Evolutionary conservation across 2,113 vertebrate species (phyloP), one percentile per base, ranked within the genome.

Genomic region (Salvelinus namaycush): DNA sequence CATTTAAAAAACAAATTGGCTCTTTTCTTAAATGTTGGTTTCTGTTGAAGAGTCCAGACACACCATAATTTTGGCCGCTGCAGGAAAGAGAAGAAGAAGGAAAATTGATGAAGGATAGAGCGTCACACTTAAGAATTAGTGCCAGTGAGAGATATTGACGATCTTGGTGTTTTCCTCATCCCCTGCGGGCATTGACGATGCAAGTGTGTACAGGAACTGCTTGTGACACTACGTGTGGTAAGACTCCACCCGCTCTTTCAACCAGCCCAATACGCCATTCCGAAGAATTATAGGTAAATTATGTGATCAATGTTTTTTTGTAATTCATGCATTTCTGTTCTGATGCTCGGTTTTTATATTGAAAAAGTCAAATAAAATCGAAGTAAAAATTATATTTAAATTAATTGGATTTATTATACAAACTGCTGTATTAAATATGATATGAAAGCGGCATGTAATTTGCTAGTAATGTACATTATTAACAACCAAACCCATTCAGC

Each of bases 161-260:
- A 98, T 94, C 93, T 96, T 96, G 90, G 96, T 92, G 92, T 98
- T 97, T 84, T 98, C 97, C 92, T 99, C 97, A 80, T 97, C 98
- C 77, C 97, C 96, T 73, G 97, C 97, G 81, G 98, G 97, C 93
- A 97, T 34, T 96, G 91, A 99, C 98, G 90, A 34, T 34, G 97
- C 97, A 92, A 98, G 92, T 86, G 97, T 96, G 75, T 97, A 98
- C 77, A 97, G 97, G 91, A 95, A 99, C 91, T 98, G 94, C 95
- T 95, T 96, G 92, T 97, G 96, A 93, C 97, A 98, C 90, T 93
- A 94, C 49, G 90, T 92, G 84, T 96, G 95, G 84, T 99, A 99
- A 24, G 90, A 90, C 87, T 99, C 97, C 12, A 91, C 90, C 78
- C 83, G 88, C 60, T 97, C 96, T 92, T 96, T 96, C 85, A 93